Base-by-base conservation (phyloP, 2,797 vertebrate genomes). In the Acomys russatus region DNA sequence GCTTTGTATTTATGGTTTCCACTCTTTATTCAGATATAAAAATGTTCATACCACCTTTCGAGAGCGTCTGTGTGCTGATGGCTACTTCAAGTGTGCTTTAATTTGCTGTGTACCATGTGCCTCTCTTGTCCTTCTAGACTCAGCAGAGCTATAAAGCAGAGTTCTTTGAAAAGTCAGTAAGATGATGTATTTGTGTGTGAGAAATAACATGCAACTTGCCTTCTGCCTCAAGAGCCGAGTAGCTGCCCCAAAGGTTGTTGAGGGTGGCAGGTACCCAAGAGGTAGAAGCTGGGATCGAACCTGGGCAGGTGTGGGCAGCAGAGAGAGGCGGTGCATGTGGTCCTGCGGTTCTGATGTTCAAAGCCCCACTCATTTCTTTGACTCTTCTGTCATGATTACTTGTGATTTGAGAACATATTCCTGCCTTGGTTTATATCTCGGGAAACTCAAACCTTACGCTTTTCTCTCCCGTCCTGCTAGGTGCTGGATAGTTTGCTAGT, bases 401-500 rank as follows among this genome's bases (percentile, higher is more conserved):
- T 90, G 73, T 91, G 63, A 92, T 92, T 91, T 96, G 68, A 84
- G 95, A 88, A 76, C 35, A 25, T 90, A 77, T 56, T 95, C 30
- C 86, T 94, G 61, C 9, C 92, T 92, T 95, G 95, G 25, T 63
- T 93, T 89, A 95, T 74, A 77, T 91, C 14, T 35, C 86, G 90
- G 97, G 96, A 97, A 98, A 98, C 89, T 98, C n/a, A 68, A 97
- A 98, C 90, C 96, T 59, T 98, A 35, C 77, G 0, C 23, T 97
- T 98, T 98, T 80, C 97, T 97, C 97, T 97, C 92, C 89, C 98
- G 20, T 63, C 92, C 94, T 85, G 90, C 54, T 96, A 99, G 99
- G 99, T 99, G 93, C 98, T 99, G 99, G 99, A 99, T 94, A 98
- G 99, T 97, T 99, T 99, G 98, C 99, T 99, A 98, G 99, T 99